phyloP scores from a whole-genome alignment of 2,113 vertebrate species.

The Synodontis membranacea region DNA sequence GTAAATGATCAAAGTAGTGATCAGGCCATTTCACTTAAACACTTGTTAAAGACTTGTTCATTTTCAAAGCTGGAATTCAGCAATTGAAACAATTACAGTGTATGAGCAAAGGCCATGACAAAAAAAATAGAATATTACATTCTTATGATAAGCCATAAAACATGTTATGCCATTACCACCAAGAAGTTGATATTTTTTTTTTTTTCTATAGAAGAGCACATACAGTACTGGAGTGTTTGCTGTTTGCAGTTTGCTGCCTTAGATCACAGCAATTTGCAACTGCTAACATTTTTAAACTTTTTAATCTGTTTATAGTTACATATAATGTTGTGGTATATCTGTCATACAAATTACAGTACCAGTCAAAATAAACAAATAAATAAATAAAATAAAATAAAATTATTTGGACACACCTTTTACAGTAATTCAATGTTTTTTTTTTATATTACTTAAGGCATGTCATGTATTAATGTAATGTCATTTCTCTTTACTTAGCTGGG shows the following conservation, averaged over 20 bases:
- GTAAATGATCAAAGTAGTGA: slow-evolving; percentile 19
- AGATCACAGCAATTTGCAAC: background rate
- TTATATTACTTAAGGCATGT: too few relatives aligned
- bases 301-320: background rate
- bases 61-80: background rate
- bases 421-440: too few relatives aligned
- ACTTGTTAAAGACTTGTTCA: background rate
- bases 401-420: too few relatives aligned
- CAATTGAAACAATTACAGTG: background rate
- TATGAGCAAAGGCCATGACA: background rate
- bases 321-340: background rate
- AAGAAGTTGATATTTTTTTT: background rate
- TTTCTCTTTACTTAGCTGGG: too few relatives aligned
- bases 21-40: slow-evolving; percentile 12
- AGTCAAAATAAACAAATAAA: too few relatives aligned
- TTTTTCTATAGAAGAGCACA: background rate
- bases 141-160: background rate
- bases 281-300: background rate
- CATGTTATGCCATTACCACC: background rate
- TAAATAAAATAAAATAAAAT: too few relatives aligned
- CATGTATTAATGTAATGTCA: too few relatives aligned
- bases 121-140: too few relatives aligned
- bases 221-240: background rate
- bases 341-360: too few relatives aligned
- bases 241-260: too few relatives aligned